Evolutionary conservation across 2,113 vertebrate genomes (phyloP).

Genomic region (Lasiurus borealis): DNA sequence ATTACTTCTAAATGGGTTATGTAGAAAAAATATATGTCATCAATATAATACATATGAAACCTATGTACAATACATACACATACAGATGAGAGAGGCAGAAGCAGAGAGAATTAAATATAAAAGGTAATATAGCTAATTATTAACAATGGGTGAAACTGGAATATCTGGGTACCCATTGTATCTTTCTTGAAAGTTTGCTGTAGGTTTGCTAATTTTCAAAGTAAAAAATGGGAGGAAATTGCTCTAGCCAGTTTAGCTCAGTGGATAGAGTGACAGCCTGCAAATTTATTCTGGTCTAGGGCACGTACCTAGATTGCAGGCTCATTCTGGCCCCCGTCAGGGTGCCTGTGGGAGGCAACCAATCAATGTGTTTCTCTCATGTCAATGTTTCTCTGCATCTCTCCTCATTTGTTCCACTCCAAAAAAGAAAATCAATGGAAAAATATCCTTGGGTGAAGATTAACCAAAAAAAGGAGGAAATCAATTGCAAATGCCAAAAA

Average conservation of each 20-base stretch:
- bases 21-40: not conserved
- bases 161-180: not conserved
- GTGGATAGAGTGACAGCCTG: no score
- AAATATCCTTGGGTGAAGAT: no score
- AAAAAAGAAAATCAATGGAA: no score
- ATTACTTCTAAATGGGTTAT: not conserved
- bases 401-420: no score
- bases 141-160: not conserved
- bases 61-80: not conserved
- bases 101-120: not conserved
- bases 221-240: constrained; percentile 32
- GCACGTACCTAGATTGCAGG: no score
- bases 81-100: not conserved
- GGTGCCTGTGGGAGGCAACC: no score
- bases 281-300: no score
- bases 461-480: no score
- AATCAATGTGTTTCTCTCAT: no score
- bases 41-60: not conserved
- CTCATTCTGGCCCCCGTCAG: no score
- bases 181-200: not conserved
- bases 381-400: no score
- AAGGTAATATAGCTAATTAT: not conserved
- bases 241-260: no score
- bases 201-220: constrained; percentile 23
- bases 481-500: not conserved